These are phyloP conservation scores for Dinothrombium tinctorium DNA, from an alignment of 1,140 invertebrate genomes.

Conservation along the genomic window DNA sequence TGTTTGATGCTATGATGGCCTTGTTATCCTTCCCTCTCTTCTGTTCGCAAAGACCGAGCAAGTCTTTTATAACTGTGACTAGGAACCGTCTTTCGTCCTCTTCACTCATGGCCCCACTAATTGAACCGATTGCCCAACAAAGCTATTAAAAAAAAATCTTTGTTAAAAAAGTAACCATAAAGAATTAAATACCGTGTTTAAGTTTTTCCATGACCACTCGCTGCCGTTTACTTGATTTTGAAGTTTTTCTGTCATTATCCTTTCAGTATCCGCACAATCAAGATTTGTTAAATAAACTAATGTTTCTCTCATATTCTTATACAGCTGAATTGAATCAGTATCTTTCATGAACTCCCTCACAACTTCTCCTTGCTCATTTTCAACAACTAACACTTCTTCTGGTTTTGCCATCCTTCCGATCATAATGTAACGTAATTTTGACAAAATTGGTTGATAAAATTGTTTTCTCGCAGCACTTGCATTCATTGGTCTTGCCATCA, in stretches of 20 bases:
- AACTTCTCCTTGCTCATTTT: conserved; percentile 99
- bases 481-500: conserved; percentile 13
- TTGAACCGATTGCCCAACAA: conserved; percentile 99
- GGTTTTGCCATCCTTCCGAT: conserved; percentile 99
- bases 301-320: conserved; percentile 99
- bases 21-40: conserved; percentile 99
- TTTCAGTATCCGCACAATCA: conserved; percentile 88
- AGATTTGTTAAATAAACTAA: conserved; percentile 96
- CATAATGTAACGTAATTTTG: conserved; percentile 90
- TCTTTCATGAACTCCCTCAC: conserved; percentile 99
- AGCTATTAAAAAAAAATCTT: conserved; percentile 27
- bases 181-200: conserved; percentile 51
- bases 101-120: conserved; percentile 95
- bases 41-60: conserved; percentile 93
- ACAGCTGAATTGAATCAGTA: conserved; percentile 96
- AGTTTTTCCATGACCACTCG: conserved; percentile 99
- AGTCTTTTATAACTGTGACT: conserved; percentile 95
- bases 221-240: conserved; percentile 95
- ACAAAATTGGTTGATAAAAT: conserved; percentile 53
- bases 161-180: background rate
- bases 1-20: conserved; percentile 98
- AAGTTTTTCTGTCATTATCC: conserved; percentile 96
- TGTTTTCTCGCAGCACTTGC: conserved; percentile 24
- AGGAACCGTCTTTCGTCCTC: conserved; percentile 98
- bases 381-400: conserved; percentile 99